These are phyloP conservation scores for Mimumesa dahlbomi DNA, from an alignment of 2,888 invertebrate genomes.

Conservation along the genomic window DNA sequence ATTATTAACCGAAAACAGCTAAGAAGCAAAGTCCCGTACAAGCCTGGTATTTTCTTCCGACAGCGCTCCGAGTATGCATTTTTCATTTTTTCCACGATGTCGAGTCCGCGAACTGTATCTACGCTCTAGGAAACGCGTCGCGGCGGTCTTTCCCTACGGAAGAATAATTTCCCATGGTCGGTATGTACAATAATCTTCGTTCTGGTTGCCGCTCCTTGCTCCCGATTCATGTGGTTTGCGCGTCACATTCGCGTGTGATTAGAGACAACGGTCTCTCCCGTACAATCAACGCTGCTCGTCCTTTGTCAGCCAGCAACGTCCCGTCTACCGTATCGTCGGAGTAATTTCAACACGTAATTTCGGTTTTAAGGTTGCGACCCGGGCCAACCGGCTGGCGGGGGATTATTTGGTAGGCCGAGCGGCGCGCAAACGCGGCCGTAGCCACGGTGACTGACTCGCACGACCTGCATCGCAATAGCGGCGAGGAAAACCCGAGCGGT, in stretches of 20 bases:
- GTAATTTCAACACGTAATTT: conserved; percentile 47
- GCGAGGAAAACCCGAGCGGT: conserved; percentile 2
- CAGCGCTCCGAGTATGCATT: no score
- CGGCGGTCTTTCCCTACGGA: conserved; percentile 1
- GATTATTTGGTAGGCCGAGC: conserved; percentile 63
- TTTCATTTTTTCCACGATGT: neutral
- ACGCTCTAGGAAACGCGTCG: conserved; percentile 23
- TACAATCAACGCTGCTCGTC: conserved; percentile 10
- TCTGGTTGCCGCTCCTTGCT: conserved; percentile 28
- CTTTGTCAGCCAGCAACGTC: conserved; percentile 30
- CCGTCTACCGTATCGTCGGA: conserved; percentile 15
- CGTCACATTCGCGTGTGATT: conserved; percentile 27
- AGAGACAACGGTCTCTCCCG: conserved; percentile 34
- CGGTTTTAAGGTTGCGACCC: conserved; percentile 32
- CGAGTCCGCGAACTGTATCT: neutral
- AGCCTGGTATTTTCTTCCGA: no score
- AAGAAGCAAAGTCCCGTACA: no score
- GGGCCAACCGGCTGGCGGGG: conserved; percentile 19
- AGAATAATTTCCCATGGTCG: conserved; percentile 49
- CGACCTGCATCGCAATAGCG: conserved; percentile 57
- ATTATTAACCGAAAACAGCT: no score
- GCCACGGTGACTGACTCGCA: conserved; percentile 25
- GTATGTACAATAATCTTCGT: conserved; percentile 47
- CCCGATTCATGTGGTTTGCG: conserved; percentile 31
- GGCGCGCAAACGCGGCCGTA: conserved; percentile 42